Evolutionary conservation across 2,888 invertebrate genomes (phyloP), one percentile per base, ranked within the genome.

Genomic region (Lepidochitona cinerea): DNA sequence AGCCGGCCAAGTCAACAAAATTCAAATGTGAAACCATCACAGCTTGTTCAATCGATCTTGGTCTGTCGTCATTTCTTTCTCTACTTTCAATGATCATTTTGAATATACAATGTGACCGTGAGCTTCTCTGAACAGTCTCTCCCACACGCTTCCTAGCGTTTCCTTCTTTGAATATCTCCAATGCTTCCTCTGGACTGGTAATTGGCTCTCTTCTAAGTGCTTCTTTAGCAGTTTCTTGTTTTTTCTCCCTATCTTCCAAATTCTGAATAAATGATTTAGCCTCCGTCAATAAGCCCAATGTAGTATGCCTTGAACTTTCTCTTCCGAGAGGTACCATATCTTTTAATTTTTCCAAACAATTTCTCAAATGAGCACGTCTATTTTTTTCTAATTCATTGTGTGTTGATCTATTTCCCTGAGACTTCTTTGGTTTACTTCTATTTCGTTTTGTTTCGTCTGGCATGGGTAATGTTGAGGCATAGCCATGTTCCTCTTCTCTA

Each of bases 331-430:
- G 97, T 83, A 97, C 96, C 93, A 96, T 94, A 90, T 95, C 95
- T 93, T 97, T 97, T 91, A 97, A 93, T 92, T 95, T 95, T 92
- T 97, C 97, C 92, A 97, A 93, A 92, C 96, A 97, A 90, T 94
- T 95, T 91, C 96, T 94, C 90, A 97, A 94, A 92, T 97, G 96
- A 90, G 97, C 97, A 92, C 97, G 93, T 96, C 96, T 95, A 93
- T 96, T 96, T 93, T 96, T 96, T 93, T 96, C 96, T 93, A 96
- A 92, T 93, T 96, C 96, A 93, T 96, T 96, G 93, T 96, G 96
- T 92, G 95, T 95, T 89, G 95, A 88, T 81, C 90, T 95, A 94
- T 95, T 95, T 92, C 95, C 95, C 93, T 95, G 95, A 91, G 95
- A 94, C 93, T 96, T 96, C 93, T 95, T 96, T 91, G 88, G 85